These are phyloP conservation scores for Grammomys surdaster DNA, from an alignment of 2,113 vertebrate species.

Conservation along the genomic window DNA sequence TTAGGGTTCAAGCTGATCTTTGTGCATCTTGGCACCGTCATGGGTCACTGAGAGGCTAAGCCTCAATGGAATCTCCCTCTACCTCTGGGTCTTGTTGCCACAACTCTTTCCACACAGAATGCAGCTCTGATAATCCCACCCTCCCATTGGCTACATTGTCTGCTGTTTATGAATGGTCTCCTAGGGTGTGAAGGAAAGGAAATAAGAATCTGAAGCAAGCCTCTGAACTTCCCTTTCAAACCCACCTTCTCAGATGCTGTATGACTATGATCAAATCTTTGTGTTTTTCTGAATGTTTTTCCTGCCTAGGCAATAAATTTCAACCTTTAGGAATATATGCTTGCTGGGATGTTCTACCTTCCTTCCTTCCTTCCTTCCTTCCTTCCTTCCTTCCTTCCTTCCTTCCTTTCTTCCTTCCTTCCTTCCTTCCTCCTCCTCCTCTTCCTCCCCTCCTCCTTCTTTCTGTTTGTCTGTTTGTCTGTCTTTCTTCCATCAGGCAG, in stretches of 20 bases:
- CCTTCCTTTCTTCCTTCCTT: too few relatives aligned
- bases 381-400: too few relatives aligned
- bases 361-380: too few relatives aligned
- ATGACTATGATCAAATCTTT: conserved; percentile 74
- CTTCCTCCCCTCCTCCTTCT: too few relatives aligned
- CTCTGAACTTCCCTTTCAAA: conserved; percentile 63
- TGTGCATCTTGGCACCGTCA: background rate
- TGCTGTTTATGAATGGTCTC: background rate
- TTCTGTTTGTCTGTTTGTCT: too few relatives aligned
- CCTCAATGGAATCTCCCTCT: background rate
- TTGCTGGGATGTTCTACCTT: too few relatives aligned
- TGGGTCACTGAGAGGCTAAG: background rate
- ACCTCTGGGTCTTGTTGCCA: background rate
- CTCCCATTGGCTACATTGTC: background rate
- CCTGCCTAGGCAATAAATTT: conserved; percentile 85
- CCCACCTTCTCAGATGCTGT: conserved; percentile 67
- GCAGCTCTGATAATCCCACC: background rate
- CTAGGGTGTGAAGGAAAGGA: background rate
- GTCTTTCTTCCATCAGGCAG: too few relatives aligned
- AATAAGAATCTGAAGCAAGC: conserved; percentile 1
- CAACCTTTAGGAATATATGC: conserved; percentile 85
- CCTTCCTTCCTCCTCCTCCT: too few relatives aligned
- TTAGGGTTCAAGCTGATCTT: background rate
- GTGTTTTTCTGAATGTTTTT: conserved; percentile 65
- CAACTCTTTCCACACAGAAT: background rate